A percentile compares a stretch with the other conserved stretches of the same genome.
These are phyloP conservation scores for Euphydryas editha DNA, from an alignment of 2,888 invertebrate genomes.

Conservation along the genomic window DNA sequence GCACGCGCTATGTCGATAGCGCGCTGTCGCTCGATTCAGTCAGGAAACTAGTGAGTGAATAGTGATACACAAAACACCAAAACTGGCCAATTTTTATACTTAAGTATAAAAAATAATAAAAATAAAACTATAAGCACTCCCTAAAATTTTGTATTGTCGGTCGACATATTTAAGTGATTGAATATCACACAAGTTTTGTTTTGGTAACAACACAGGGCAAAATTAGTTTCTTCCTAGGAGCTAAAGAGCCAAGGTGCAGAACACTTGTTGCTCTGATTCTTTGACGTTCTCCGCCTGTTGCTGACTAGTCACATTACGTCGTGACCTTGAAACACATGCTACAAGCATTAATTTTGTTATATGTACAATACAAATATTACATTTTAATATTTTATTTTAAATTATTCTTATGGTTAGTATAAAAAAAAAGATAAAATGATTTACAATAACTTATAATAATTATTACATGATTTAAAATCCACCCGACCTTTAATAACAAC, in stretches of 20 bases:
- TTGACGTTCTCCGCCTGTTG: slow-evolving; percentile 74
- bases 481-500: slow-evolving; percentile 36
- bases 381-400: neutral
- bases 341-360: slow-evolving; percentile 38
- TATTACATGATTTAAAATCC: slow-evolving; percentile 28
- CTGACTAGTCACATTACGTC: slow-evolving; percentile 66
- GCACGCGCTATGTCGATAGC: slow-evolving; percentile 72
- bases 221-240: slow-evolving; percentile 47
- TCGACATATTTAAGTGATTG: neutral
- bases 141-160: neutral
- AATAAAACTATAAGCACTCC: neutral
- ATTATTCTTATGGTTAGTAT: neutral
- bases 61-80: slow-evolving; percentile 48
- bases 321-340: slow-evolving; percentile 66
- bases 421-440: neutral
- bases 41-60: slow-evolving; percentile 64
- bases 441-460: slow-evolving; percentile 9
- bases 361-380: slow-evolving; percentile 10
- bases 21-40: slow-evolving; percentile 59
- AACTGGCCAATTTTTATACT: slow-evolving; percentile 13
- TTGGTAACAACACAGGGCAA: neutral
- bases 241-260: slow-evolving; percentile 56
- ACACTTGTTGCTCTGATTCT: slow-evolving; percentile 81
- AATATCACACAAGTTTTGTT: neutral
- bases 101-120: neutral